A percentile compares a stretch with the other conserved stretches of the same genome.
These are phyloP conservation scores for Drosophila kambysellisi DNA, from an alignment of 2,888 invertebrate genomes.

Conservation along the genomic window DNA sequence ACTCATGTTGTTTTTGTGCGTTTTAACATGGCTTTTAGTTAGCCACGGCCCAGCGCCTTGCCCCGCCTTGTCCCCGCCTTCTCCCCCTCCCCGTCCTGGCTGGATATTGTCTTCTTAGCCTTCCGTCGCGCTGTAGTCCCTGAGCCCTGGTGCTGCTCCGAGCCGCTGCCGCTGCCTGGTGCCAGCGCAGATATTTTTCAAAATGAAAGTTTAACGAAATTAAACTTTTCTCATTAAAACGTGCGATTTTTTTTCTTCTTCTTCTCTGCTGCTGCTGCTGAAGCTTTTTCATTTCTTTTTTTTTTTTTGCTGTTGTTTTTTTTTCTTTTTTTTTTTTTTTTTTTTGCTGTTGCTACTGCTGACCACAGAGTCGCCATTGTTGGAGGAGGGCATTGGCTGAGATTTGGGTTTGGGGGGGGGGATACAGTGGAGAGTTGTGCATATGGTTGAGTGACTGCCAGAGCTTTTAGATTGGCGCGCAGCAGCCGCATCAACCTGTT, in stretches of 20 bases:
- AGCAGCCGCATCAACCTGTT: constrained; percentile 48
- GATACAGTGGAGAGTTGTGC: constrained; percentile 65
- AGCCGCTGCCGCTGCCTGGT: constrained; percentile 27
- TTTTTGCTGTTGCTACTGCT: constrained; percentile 56
- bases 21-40: constrained; percentile 74
- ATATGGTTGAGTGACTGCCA: constrained; percentile 68
- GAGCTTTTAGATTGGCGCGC: constrained; percentile 26
- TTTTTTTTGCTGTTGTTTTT: constrained; percentile 19
- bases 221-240: constrained; percentile 85
- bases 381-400: constrained; percentile 45
- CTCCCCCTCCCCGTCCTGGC: background rate
- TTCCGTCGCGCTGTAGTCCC: constrained; percentile 11
- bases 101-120: constrained; percentile 43
- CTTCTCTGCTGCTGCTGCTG: constrained; percentile 21
- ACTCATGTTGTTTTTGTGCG: constrained; percentile 59
- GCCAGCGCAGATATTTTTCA: constrained; percentile 74
- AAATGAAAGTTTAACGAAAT: constrained; percentile 83
- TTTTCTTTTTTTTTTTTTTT: constrained; percentile 32
- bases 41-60: constrained; percentile 53
- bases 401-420: constrained; percentile 46
- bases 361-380: constrained; percentile 73
- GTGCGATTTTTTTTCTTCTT: constrained; percentile 69
- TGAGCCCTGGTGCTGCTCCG: constrained; percentile 18
- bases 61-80: background rate
- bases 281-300: constrained; percentile 26